Base-by-base conservation (phyloP, 2,888 invertebrate species). In the Cryptocheilus praepositus region DNA sequence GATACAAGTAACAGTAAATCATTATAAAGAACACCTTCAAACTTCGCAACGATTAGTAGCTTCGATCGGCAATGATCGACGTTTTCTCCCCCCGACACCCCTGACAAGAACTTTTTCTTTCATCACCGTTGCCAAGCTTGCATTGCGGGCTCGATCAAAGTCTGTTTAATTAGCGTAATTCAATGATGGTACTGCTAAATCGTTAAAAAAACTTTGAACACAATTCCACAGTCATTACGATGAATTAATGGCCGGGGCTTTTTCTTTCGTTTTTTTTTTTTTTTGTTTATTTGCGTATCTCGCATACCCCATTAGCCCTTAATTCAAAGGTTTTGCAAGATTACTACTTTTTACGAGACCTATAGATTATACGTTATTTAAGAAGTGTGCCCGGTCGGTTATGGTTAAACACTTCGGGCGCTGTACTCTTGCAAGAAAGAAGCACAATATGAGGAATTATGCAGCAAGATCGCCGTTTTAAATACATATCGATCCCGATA, bases 211-310 rank as follows among this genome's bases (percentile, higher is more conserved):
- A 69, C 67, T 59, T 63, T 74, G 77, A 74, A 77, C 77, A 77
- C 77, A 77, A 74, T 77, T 77, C 71, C 74, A 73, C 76, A 74
- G 74, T 74, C 67, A 71, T 70, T 67, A 76, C 36, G 65, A 68
- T 70, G 70, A 76, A 76, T 66, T 67, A 74, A 76, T 71, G 74
- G 67, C 68, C 62, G 70, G 57, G 56, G 44, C 18, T 57, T 43
- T 44, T 16, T 44, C 15, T 57, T 44, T 16, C 21, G 15, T 57
- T 4, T 16, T 49, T n/a, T 49, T n/a, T n/a, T 57, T 44, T 16
- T 44, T 19, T 57, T 4, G 2, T 49, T n/a, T 49, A 18, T 18
- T 57, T 18, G 28, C 44, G 56, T 44, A 57, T 43, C 44, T 18
- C 11, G 36, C 11, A 36, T 11, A 36, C 36, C 36, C 36, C 36